Evolutionary conservation across 1,140 invertebrate genomes (phyloP).

Genomic region (Heliconius hewitsoni): DNA sequence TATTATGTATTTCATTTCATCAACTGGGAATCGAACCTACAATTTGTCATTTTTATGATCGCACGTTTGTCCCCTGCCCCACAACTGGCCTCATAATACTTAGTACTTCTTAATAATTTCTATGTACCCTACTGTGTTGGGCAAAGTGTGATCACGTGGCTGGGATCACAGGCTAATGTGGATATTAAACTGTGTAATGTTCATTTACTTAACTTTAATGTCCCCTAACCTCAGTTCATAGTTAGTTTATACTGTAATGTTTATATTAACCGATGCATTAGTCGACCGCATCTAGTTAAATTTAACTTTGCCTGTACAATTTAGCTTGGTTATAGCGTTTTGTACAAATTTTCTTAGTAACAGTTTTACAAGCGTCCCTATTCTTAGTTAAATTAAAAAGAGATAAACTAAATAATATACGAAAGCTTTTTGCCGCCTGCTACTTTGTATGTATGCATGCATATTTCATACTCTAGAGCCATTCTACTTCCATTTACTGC

Average conservation of each 20-base stretch:
- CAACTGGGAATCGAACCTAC: background rate
- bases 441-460: too few species aligned
- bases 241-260: background rate
- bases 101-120: too few species aligned
- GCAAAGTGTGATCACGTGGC: too few species aligned
- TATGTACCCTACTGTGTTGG: too few species aligned
- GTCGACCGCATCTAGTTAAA: constrained; percentile 33
- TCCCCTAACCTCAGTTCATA: background rate
- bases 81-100: too few species aligned
- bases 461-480: too few species aligned
- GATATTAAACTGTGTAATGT: background rate
- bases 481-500: too few species aligned
- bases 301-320: constrained; percentile 41
- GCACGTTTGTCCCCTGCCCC: too few species aligned
- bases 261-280: constrained; percentile 37
- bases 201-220: background rate
- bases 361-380: constrained; percentile 37
- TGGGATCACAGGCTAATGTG: background rate
- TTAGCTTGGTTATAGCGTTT: constrained; percentile 37
- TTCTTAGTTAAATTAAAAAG: background rate
- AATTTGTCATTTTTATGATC: background rate
- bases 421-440: too few species aligned
- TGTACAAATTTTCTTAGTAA: constrained; percentile 39
- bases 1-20: background rate
- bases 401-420: background rate